These are phyloP conservation scores for Sula dactylatra DNA, from an alignment of 2,113 vertebrate species.

Conservation along the genomic window DNA sequence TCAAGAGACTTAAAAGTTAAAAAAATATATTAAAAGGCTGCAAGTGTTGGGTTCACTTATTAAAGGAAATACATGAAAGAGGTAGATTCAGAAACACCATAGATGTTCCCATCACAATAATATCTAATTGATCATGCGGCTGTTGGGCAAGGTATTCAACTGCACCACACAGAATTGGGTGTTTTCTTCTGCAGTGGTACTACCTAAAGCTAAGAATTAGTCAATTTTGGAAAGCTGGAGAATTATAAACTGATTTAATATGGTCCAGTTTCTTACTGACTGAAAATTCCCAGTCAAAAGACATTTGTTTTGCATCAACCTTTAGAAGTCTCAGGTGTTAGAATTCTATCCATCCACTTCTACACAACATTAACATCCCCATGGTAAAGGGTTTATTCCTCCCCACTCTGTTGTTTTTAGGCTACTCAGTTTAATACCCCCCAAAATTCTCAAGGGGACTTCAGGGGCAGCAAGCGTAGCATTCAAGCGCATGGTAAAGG, in stretches of 20 bases:
- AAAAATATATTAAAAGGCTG: slow-evolving; percentile 60
- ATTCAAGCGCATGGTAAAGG: neutral
- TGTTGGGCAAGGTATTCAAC: neutral
- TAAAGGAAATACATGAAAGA: slow-evolving; percentile 54
- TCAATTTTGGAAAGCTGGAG: neutral
- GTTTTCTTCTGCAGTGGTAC: neutral
- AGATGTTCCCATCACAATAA: slow-evolving; percentile 11
- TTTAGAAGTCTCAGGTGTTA: neutral
- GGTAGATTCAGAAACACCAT: slow-evolving; percentile 60
- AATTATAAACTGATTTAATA: neutral
- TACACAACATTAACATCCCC: neutral
- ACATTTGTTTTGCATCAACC: neutral
- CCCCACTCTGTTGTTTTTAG: neutral
- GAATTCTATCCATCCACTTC: neutral
- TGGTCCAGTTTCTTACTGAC: neutral
- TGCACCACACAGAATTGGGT: neutral
- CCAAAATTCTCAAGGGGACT: neutral
- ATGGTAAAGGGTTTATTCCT: neutral
- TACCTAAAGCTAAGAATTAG: neutral
- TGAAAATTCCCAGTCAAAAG: neutral
- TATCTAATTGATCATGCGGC: neutral
- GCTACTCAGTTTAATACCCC: neutral
- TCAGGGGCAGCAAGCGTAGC: neutral
- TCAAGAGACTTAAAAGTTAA: slow-evolving; percentile 17
- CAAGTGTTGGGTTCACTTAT: slow-evolving; percentile 1